Evolutionary conservation across 2,888 invertebrate genomes (phyloP).

Genomic region (Standfussiana lucernea): DNA sequence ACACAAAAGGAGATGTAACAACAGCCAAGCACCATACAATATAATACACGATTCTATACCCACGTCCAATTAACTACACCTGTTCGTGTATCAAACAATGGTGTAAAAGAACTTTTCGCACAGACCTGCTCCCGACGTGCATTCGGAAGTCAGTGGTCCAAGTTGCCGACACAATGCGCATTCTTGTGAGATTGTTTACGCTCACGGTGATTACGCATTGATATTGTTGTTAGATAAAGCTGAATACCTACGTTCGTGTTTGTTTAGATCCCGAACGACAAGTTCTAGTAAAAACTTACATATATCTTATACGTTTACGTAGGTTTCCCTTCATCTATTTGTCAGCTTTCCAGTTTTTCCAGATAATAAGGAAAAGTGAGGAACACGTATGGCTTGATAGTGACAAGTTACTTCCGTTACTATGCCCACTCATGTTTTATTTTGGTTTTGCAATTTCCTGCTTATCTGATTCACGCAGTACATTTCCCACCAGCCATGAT

Average conservation of each 20-base stretch:
- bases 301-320: neutral
- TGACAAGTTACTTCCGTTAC: slow-evolving; percentile 29
- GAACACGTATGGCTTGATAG: slow-evolving; percentile 26
- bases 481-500: neutral
- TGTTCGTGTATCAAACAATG: slow-evolving; percentile 63
- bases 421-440: neutral
- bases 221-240: slow-evolving; percentile 63
- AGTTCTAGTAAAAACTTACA: slow-evolving; percentile 27
- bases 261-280: slow-evolving; percentile 33
- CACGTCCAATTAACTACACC: slow-evolving; percentile 66
- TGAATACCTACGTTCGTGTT: slow-evolving; percentile 21
- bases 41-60: slow-evolving; percentile 57
- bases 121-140: slow-evolving; percentile 60
- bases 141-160: slow-evolving; percentile 77
- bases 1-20: slow-evolving; percentile 64
- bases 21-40: slow-evolving; percentile 45
- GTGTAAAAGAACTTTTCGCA: slow-evolving; percentile 68
- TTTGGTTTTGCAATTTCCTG: slow-evolving; percentile 30
- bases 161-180: slow-evolving; percentile 78
- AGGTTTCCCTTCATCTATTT: slow-evolving; percentile 26
- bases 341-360: slow-evolving; percentile 30
- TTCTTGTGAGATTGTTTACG: slow-evolving; percentile 75
- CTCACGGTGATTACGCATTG: slow-evolving; percentile 54
- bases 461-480: slow-evolving; percentile 30
- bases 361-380: slow-evolving; percentile 41